phyloP scores from a whole-genome alignment of 1,140 invertebrate species.

The Aphidius gifuensis region DNA sequence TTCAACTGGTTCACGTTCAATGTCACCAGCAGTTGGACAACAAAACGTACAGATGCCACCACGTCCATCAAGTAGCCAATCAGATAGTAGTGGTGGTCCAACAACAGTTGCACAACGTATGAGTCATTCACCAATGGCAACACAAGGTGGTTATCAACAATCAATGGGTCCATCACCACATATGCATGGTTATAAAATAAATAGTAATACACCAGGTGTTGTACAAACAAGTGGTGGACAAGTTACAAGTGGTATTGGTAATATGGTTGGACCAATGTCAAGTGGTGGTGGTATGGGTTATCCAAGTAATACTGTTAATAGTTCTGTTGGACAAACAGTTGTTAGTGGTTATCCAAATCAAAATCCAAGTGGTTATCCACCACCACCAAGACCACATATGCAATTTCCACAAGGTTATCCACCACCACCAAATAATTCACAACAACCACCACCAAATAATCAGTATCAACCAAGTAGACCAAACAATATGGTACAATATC shows the following conservation, averaged over 20 bases:
- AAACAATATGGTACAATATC: constrained; percentile 53
- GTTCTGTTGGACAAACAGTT: constrained; percentile 46
- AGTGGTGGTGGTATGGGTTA: constrained; percentile 34
- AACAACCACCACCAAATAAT: constrained; percentile 50
- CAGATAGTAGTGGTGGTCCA: constrained; percentile 66
- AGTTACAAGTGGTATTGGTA: constrained; percentile 40
- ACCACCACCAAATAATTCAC: constrained; percentile 48
- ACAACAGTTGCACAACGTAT: constrained; percentile 57
- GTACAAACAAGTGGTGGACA: constrained; percentile 42
- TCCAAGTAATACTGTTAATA: constrained; percentile 41
- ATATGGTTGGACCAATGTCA: constrained; percentile 46
- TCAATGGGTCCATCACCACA: constrained; percentile 63
- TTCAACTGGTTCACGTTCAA: constrained; percentile 88
- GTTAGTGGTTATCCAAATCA: constrained; percentile 48
- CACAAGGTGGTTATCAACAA: constrained; percentile 66
- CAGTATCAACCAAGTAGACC: constrained; percentile 52
- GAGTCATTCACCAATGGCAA: constrained; percentile 74
- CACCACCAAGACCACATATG: constrained; percentile 49
- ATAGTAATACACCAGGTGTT: constrained; percentile 47
- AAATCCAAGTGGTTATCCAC: constrained; percentile 45
- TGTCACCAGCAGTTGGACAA: constrained; percentile 92
- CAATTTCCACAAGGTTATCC: constrained; percentile 51
- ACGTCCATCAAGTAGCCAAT: constrained; percentile 84
- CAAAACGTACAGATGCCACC: constrained; percentile 90
- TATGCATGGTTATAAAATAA: constrained; percentile 62